phyloP scores from a whole-genome alignment of 2,113 vertebrate species.

The Cryptoleucopteryx plumbea region DNA sequence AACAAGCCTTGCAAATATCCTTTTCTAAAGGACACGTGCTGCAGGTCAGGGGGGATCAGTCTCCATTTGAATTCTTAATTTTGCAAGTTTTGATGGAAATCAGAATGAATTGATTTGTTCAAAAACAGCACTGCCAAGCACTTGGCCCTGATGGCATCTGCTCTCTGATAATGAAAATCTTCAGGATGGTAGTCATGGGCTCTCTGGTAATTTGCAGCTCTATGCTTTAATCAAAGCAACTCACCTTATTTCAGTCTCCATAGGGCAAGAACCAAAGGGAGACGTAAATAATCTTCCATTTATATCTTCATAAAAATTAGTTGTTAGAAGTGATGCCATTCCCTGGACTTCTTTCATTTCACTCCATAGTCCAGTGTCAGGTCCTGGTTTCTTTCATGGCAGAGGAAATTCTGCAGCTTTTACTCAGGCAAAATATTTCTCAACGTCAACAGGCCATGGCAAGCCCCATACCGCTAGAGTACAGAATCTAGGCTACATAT shows the following conservation, averaged over 20 bases:
- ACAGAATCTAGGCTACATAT: fast-evolving
- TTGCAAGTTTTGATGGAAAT: not conserved
- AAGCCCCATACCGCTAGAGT: not conserved
- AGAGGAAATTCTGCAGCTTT: not conserved
- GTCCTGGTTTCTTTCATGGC: not conserved
- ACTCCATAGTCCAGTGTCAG: not conserved
- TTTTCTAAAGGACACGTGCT: constrained; percentile 19
- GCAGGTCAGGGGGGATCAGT: not conserved
- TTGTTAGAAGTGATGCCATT: not conserved
- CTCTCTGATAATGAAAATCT: not conserved
- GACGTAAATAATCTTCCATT: not conserved
- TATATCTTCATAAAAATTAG: not conserved
- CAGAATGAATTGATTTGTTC: not conserved
- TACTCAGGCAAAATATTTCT: not conserved
- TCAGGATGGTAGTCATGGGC: not conserved
- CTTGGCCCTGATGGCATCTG: not conserved
- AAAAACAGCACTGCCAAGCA: not conserved
- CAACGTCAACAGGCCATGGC: no score
- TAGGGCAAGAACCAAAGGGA: not conserved
- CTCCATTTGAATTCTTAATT: not conserved
- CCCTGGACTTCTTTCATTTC: not conserved
- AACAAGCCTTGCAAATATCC: not conserved
- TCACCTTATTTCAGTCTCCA: not conserved
- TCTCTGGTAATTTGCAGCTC: not conserved
- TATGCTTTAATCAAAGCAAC: not conserved